These are phyloP conservation scores for Drosophila novamexicana DNA, from an alignment of 1,140 invertebrate genomes.

Conservation along the genomic window DNA sequence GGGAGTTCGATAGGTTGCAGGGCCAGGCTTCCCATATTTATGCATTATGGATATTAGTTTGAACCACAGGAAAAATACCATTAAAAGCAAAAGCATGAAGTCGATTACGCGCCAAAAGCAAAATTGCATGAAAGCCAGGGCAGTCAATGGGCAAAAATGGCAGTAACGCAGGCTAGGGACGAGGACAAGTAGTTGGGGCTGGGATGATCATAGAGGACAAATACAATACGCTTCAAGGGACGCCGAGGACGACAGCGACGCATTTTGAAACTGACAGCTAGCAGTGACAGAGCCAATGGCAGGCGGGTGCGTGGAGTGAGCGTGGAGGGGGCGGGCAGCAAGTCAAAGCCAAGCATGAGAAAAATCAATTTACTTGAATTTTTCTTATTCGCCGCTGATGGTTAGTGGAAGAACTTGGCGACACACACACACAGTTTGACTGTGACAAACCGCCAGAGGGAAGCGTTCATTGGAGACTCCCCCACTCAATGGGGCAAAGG, in stretches of 20 bases:
- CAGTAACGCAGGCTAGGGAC: conserved; percentile 2
- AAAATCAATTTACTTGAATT: conserved; percentile 83
- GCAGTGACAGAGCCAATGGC: conserved; percentile 25
- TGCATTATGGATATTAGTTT: conserved; percentile 83
- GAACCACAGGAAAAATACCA: conserved; percentile 83
- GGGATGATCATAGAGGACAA: conserved; percentile 36
- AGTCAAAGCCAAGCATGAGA: conserved; percentile 62
- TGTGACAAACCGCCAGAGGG: conserved; percentile 70
- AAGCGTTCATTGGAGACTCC: background rate
- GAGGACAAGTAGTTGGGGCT: background rate
- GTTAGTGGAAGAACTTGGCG: conserved; percentile 36
- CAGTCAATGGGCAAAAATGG: conserved; percentile 50
- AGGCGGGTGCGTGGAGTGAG: background rate
- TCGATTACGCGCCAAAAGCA: conserved; percentile 82
- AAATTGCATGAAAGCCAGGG: conserved; percentile 63
- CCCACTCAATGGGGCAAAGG: conserved; percentile 30
- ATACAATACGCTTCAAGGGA: conserved; percentile 41
- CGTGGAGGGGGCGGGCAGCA: conserved; percentile 16
- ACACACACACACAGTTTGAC: conserved; percentile 64
- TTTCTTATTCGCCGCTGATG: conserved; percentile 54
- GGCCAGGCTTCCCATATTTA: conserved; percentile 76
- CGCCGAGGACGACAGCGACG: conserved; percentile 35
- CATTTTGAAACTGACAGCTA: conserved; percentile 71
- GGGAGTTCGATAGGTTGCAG: conserved; percentile 49
- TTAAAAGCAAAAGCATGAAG: conserved; percentile 83